Conservation (phyloP, 2,888 invertebrate species). For the Lapara coniferarum region DNA sequence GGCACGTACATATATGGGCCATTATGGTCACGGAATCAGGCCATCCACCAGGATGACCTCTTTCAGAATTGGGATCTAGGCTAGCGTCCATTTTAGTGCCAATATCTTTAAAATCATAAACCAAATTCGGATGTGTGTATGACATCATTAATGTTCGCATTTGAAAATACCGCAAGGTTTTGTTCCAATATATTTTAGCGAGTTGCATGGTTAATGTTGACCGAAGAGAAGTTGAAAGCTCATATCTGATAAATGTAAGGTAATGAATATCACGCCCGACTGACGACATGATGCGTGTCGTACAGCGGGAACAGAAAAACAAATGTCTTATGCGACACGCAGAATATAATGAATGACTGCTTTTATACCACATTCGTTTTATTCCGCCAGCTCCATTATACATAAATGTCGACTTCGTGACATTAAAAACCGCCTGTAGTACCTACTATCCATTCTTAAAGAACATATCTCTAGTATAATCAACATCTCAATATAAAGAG, state of each 20-base stretch:
- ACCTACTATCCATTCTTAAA: background rate
- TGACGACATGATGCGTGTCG: background rate
- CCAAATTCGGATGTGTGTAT: background rate
- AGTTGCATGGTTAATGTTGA: no score
- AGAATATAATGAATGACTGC: no score
- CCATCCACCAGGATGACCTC: background rate
- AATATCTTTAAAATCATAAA: background rate
- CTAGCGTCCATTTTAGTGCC: background rate
- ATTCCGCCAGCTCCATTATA: background rate
- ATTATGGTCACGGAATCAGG: background rate
- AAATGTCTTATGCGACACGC: background rate
- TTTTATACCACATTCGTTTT: no score
- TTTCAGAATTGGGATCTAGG: background rate
- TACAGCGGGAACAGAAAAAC: background rate
- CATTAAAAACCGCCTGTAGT: background rate
- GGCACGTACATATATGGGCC: background rate
- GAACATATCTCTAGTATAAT: conserved; percentile 5
- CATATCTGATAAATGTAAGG: no score
- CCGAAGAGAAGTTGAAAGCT: no score
- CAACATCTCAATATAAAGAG: conserved; percentile 1
- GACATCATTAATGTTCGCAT: background rate
- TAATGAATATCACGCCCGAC: no score
- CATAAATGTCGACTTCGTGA: no score
- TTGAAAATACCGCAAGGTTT: background rate
- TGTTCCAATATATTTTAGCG: no score